phyloP scores from a whole-genome alignment of 2,113 vertebrate species.

The Phycodurus eques region DNA sequence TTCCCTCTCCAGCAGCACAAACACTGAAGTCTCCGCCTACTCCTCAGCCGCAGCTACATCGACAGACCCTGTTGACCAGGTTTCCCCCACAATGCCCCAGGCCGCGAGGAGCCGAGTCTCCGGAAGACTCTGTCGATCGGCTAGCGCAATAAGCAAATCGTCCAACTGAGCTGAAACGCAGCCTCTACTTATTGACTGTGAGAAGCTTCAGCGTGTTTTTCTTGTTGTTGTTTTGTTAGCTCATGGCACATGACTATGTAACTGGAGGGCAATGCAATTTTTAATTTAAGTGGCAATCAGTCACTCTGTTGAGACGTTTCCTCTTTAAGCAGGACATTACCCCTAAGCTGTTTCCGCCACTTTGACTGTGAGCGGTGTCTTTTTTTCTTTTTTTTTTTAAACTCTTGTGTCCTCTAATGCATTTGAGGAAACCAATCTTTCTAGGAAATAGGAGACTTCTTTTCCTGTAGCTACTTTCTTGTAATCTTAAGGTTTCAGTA shows the following conservation, averaged over 20 bases:
- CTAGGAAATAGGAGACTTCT: slow-evolving; percentile 37
- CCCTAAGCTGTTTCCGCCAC: slow-evolving; percentile 44
- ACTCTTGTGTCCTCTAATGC: slow-evolving; percentile 13
- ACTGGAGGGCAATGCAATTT: slow-evolving; percentile 59
- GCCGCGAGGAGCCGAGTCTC: slow-evolving; percentile 73
- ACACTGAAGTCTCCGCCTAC: slow-evolving; percentile 57
- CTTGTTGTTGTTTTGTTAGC: not conserved
- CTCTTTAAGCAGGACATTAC: slow-evolving; percentile 24
- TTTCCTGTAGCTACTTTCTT: slow-evolving; percentile 22
- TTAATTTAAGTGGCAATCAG: slow-evolving; percentile 52
- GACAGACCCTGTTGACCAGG: slow-evolving; percentile 60
- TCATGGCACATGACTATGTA: slow-evolving; percentile 18
- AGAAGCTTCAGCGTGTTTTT: slow-evolving; percentile 2
- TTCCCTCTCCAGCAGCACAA: slow-evolving; percentile 75
- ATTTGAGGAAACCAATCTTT: slow-evolving; percentile 31
- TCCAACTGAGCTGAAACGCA: slow-evolving; percentile 65
- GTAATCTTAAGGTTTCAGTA: slow-evolving; percentile 45
- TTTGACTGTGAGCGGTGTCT: slow-evolving; percentile 13
- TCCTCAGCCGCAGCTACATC: slow-evolving; percentile 29
- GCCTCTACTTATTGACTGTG: slow-evolving; percentile 59
- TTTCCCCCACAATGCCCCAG: slow-evolving; percentile 67
- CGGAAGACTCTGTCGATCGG: slow-evolving; percentile 70
- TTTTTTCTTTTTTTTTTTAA: slow-evolving; percentile 44
- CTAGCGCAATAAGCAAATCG: slow-evolving; percentile 77
- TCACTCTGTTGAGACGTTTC: slow-evolving; percentile 53